Base-by-base conservation (phyloP, 2,113 vertebrate species). In the Chunga burmeisteri region DNA sequence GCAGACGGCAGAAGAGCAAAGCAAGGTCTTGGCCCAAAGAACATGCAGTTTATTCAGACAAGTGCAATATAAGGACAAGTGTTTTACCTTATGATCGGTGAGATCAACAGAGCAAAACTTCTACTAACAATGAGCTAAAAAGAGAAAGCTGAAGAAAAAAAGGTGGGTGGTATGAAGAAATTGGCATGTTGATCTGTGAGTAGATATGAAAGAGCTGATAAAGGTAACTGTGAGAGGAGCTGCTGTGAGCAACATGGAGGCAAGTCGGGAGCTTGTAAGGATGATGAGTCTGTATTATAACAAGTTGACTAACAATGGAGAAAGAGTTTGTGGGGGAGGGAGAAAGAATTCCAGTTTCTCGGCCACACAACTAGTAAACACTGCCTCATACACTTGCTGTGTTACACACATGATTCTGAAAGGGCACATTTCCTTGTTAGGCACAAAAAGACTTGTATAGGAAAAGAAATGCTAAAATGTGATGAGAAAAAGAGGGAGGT, bases 261-360 rank as follows among this genome's bases (percentile, higher is more conserved):
- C 44, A 75, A 81, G 49, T 23, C 11, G 1, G 22, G 46, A 75
- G 58, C 42, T 90, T 84, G 26, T 58, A 87, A 79, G 70, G 38
- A 29, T 66, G 34, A 27, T 17, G 8, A 63, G 16, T 78, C 67
- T 94, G 66, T 87, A 79, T 47, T 89, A 52, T 4, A 83, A 49
- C 15, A 87, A 92, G 70, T 79, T 17, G 1, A n/a, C 20, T 63
- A 82, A 94, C 81, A 93, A 72, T 73, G 42, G 56, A 89, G 55
- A 84, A 94, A 78, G 80, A 79, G 87, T 56, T 88, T 92, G 66
- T 80, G 93, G 53, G 74, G 84, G 92, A 90, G 78, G 81, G 34
- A 92, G 71, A 81, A 90, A 66, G 92, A 96, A 97, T 96, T 96
- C 90, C 74, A 91, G 25, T 82, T 96, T 88, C 78, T 85, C 62